phyloP scores from a whole-genome alignment of 2,888 invertebrate genomes.

The Macrostomum cliftonense region DNA sequence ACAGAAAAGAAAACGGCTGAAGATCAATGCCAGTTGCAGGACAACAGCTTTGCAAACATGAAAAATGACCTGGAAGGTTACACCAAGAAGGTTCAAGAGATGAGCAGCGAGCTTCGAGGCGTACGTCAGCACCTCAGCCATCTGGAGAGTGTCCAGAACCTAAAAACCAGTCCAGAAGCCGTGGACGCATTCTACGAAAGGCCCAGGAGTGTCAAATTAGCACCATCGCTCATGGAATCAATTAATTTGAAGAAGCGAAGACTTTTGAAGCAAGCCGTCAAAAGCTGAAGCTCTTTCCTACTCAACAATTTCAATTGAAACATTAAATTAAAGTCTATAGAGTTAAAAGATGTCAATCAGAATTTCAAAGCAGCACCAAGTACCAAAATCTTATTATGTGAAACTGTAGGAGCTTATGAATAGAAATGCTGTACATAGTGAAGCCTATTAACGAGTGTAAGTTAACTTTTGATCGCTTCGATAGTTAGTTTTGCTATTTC shows the following conservation, averaged over 20 bases:
- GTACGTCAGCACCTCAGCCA: constrained; percentile 22
- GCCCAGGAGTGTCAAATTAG: constrained; percentile 27
- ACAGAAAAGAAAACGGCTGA: constrained; percentile 18
- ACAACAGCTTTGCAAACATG: constrained; percentile 20
- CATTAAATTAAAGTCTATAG: no score
- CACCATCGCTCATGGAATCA: constrained; percentile 28
- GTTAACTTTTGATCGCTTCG: no score
- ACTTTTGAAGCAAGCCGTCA: no score
- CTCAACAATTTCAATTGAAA: no score
- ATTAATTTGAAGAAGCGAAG: constrained; percentile 17
- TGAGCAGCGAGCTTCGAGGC: constrained; percentile 24
- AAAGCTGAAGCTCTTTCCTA: no score
- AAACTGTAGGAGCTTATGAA: no score
- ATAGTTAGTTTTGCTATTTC: no score
- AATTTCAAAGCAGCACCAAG: no score
- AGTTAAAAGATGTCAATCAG: no score
- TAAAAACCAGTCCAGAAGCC: constrained; percentile 30
- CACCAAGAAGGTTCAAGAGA: constrained; percentile 20
- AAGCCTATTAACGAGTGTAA: no score
- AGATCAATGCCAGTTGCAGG: constrained; percentile 21
- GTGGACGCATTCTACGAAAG: constrained; percentile 29
- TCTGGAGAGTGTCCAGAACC: constrained; percentile 29
- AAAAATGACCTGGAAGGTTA: constrained; percentile 24
- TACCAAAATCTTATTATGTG: no score
- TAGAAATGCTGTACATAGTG: no score